These are phyloP conservation scores for Hylia prasina DNA, from an alignment of 2,113 vertebrate species.

Conservation along the genomic window DNA sequence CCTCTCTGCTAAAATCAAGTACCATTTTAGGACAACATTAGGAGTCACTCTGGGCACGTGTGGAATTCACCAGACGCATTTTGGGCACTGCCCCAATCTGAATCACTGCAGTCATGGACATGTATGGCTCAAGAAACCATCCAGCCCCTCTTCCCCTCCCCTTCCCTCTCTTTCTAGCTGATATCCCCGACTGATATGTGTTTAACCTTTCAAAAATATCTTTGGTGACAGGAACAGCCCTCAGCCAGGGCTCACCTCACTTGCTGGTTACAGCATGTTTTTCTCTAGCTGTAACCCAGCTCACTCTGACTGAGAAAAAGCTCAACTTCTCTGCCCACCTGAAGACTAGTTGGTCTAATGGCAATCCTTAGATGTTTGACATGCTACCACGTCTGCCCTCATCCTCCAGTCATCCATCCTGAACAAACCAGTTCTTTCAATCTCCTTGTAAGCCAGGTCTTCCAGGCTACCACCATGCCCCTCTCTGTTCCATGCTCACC, in stretches of 20 bases:
- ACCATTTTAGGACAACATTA: conserved; percentile 29
- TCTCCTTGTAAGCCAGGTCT: background rate
- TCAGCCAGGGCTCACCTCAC: background rate
- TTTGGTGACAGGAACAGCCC: background rate
- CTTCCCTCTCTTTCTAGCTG: background rate
- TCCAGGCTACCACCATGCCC: background rate
- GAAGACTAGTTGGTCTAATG: background rate
- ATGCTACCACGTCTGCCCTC: background rate
- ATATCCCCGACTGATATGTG: background rate
- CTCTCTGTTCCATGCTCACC: fast-evolving
- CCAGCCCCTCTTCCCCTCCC: background rate
- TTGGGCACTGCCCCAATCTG: conserved; percentile 22
- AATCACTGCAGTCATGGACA: background rate
- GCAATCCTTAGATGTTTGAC: background rate
- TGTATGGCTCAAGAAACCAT: background rate
- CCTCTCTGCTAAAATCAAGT: background rate
- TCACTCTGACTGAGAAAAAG: background rate
- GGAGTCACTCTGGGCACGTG: background rate
- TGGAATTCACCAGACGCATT: conserved; percentile 45
- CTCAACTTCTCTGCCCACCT: background rate
- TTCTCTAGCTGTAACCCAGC: background rate
- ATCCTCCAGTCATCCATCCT: background rate
- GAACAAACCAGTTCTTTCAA: background rate
- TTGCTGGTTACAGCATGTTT: background rate
- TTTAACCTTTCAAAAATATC: conserved; percentile 31